Evolutionary conservation across 2,113 vertebrate genomes (phyloP).

Genomic region (Xiphorhynchus elegans): DNA sequence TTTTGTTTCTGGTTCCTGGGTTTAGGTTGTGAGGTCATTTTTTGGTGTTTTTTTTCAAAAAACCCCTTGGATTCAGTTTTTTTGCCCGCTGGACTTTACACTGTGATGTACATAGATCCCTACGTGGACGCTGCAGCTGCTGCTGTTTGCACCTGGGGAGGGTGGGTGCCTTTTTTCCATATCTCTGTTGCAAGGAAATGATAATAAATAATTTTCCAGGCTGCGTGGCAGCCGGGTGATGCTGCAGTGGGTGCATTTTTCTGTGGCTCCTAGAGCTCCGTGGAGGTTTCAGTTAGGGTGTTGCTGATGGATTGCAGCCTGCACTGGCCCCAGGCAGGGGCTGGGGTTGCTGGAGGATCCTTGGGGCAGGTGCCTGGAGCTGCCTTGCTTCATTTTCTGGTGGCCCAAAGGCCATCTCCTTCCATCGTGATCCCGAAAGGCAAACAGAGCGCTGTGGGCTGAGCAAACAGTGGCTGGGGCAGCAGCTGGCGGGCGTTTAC

Average conservation of each 20-base stretch:
- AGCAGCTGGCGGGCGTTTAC: conserved; percentile 30
- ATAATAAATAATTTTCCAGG: conserved; percentile 41
- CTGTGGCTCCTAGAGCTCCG: not conserved
- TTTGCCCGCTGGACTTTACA: not conserved
- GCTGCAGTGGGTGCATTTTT: not conserved
- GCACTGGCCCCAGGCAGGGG: not conserved
- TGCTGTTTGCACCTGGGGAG: conserved; percentile 14
- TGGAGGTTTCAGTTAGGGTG: not conserved
- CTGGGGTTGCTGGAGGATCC: not conserved
- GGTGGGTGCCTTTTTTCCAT: not conserved
- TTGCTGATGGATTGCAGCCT: not conserved
- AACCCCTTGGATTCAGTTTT: not conserved
- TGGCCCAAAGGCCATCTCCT: not conserved
- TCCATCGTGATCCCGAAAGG: conserved; percentile 30
- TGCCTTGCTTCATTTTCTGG: not conserved
- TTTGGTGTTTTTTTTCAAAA: not conserved
- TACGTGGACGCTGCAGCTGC: not conserved
- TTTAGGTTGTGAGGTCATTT: not conserved
- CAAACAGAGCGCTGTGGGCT: not conserved
- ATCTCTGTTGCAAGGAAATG: conserved; percentile 28
- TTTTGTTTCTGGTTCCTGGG: not conserved
- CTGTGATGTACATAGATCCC: conserved; percentile 29
- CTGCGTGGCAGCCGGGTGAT: not conserved
- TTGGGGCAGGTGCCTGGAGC: not conserved
- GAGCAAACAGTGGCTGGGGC: not conserved